phyloP scores from a whole-genome alignment of 2,113 vertebrate species.

The Charina bottae region DNA sequence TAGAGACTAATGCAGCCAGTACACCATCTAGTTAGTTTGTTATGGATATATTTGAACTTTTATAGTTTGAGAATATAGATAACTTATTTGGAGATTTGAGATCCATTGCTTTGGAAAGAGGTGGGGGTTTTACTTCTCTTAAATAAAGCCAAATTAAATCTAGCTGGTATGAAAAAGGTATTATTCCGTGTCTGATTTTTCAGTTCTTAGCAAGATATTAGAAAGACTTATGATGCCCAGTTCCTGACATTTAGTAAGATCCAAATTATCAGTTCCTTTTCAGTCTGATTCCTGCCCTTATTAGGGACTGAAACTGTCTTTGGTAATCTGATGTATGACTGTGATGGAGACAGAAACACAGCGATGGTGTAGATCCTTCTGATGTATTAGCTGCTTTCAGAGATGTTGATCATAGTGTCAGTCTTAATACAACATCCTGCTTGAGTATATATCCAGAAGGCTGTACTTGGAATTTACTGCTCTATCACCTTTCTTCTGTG shows the following conservation, averaged over 20 bases:
- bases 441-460: background rate
- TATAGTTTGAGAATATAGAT: background rate
- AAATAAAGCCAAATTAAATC: background rate
- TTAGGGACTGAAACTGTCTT: background rate
- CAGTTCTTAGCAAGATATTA: background rate
- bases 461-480: background rate
- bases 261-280: background rate
- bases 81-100: background rate
- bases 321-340: background rate
- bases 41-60: background rate
- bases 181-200: background rate
- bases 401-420: background rate
- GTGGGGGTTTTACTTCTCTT: background rate
- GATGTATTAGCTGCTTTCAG: background rate
- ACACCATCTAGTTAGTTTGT: background rate
- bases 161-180: background rate
- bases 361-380: background rate
- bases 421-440: background rate
- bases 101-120: background rate
- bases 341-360: background rate
- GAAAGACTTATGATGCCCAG: background rate
- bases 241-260: background rate
- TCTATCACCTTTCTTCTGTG: background rate
- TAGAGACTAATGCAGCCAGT: background rate
- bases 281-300: background rate